Evolutionary conservation across 2,888 invertebrate species (phyloP), one percentile per base, ranked within the genome.

Genomic region (Latrodectus hesperus): DNA sequence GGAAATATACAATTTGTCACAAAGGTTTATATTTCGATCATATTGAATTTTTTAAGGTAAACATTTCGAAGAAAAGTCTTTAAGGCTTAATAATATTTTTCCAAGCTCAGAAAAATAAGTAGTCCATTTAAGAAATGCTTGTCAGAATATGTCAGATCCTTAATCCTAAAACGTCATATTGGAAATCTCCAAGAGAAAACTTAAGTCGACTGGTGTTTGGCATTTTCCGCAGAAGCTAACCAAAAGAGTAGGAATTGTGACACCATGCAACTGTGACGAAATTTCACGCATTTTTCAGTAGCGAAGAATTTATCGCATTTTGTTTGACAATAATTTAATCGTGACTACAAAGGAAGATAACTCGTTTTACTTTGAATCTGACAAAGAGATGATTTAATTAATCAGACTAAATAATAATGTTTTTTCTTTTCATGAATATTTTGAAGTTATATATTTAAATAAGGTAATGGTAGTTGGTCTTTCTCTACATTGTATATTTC

Each of bases 141-240:
- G 64, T 64, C 72, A 51, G 64, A 65, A 74, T 68, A 55, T 75
- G 82, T 70, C 70, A 82, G 49, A 55, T 52, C 60, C 70, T 55
- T 82, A 82, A 82, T 75, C 82, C 75, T 74, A 11, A 26, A 49
- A 65, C 70, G 82, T 82, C 82, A 75, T 82, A 75, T 60, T 22
- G 60, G 75, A 70, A 75, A 55, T 75, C 70, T 67, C 75, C 53
- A 38, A 22, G 82, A 75, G 82, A 82, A 67, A 75, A 82, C 82
- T 82, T 82, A 82, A 82, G 82, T 74, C 81, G 81, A 73, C 73
- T 74, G 49, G 52, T 65, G 71, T 82, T 82, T 82, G 82, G 76
- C 78, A 67, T 67, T 84, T 65, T 64, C 64, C 22, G 78, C 77
- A 73, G 65, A 65, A 26, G 10, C 78, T 14, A 71, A 73, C 78